These are phyloP conservation scores for Syrrhaptes paradoxus DNA, from an alignment of 2,113 vertebrate species.

Conservation along the genomic window DNA sequence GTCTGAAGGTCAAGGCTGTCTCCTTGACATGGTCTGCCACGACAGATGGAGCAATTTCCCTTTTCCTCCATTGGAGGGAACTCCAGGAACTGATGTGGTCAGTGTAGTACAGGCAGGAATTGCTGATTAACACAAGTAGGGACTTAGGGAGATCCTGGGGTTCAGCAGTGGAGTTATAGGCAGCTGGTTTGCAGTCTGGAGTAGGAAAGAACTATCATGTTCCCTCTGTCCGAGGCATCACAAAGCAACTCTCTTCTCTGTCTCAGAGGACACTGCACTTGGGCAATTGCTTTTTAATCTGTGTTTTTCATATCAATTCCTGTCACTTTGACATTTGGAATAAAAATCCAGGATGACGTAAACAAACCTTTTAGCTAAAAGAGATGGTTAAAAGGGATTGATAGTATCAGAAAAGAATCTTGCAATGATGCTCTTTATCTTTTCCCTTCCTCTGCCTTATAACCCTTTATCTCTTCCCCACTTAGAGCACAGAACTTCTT, in stretches of 20 bases:
- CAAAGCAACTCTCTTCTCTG: neutral
- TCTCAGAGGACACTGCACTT: neutral
- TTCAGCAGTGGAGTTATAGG: neutral
- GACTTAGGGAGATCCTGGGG: neutral
- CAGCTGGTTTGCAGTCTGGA: neutral
- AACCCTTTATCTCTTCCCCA: constrained; percentile 33
- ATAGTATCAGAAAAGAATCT: constrained; percentile 31
- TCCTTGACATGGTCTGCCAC: neutral
- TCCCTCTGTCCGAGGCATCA: neutral
- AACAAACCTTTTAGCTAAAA: constrained; percentile 49
- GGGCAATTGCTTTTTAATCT: constrained; percentile 45
- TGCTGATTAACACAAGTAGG: neutral
- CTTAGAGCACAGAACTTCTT: constrained; percentile 5
- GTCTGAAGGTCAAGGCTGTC: neutral
- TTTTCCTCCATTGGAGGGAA: neutral
- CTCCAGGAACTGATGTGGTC: neutral
- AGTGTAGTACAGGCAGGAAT: rapidly evolving
- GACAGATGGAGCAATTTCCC: neutral
- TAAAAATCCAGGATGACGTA: neutral
- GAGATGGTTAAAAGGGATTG: constrained; percentile 5
- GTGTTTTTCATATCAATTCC: neutral
- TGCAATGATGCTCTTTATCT: constrained; percentile 5
- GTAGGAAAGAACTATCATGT: neutral
- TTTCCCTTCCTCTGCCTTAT: neutral
- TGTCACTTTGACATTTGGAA: constrained; percentile 34